Evolutionary conservation across 2,888 invertebrate species (phyloP), one percentile per base, ranked within the genome.

Genomic region (Scaptomyza cyrtandrae): DNA sequence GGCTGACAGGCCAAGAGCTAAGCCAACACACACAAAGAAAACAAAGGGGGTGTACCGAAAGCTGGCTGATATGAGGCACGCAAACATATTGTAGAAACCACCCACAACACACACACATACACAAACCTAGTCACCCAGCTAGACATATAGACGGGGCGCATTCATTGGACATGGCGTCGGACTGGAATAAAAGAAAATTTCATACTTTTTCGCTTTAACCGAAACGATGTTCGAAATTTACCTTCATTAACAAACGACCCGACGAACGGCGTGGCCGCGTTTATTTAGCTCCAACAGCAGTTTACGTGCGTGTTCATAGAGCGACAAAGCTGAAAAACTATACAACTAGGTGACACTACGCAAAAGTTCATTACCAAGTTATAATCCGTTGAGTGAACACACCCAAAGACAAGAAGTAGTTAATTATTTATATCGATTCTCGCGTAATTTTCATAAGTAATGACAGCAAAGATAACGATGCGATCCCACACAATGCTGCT

Each of bases 211-310:
- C 59, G 84, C 89, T 76, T 79, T 76, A 86, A 78, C 84, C 87
- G 85, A 80, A 71, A 81, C 77, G 72, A 76, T 80, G 75, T 88
- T 89, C 78, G 89, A 81, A 89, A 76, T 82, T 75, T 78, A 77
- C 83, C 78, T 87, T 90, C 90, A 91, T 90, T 90, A 87, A 88
- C 80, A 75, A 79, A 87, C 80, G 87, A 80, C 79, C 75, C 83
- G 82, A 85, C 77, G 73, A 78, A 64, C 86, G 65, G 60, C 74
- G 72, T 78, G 83, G 89, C 88, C 88, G 86, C 80, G 80, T 82
- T 87, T 74, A 48, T 49, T 65, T 64, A 48, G 56, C 53, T 57
- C 53, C 43, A 24, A 67, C 24, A 50, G 69, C 41, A 59, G 13
- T 58, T 72, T 39, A 39, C 78, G 70, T 61, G 65, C 64, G 55